A percentile compares a stretch with the other conserved stretches of the same genome.
Evolutionary conservation across 2,113 vertebrate species (phyloP).

Genomic region (Odocoileus hemionus): DNA sequence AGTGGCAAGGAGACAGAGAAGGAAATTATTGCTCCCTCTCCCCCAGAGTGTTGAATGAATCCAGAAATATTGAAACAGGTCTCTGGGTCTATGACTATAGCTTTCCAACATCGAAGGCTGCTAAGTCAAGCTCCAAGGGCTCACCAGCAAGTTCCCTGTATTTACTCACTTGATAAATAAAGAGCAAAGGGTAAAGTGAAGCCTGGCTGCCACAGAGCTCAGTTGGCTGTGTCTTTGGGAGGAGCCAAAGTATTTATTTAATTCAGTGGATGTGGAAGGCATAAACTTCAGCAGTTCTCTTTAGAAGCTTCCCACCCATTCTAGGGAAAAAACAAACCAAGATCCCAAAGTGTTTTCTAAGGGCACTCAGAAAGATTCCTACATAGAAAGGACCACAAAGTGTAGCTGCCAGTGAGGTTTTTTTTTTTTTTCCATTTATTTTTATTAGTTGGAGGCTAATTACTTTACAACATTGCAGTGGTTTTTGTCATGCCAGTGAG

Average conservation of each 20-base stretch:
- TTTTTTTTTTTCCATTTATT: too few relatives aligned
- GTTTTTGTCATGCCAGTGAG: neutral
- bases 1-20: neutral
- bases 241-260: neutral
- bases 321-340: neutral
- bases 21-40: neutral
- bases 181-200: neutral
- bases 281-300: neutral
- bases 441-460: too few relatives aligned
- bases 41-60: neutral
- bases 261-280: neutral
- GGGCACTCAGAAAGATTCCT: neutral
- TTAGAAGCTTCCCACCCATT: neutral
- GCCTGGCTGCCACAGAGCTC: neutral
- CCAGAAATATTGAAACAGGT: neutral
- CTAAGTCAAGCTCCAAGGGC: neutral
- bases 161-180: neutral
- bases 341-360: neutral
- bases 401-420: neutral
- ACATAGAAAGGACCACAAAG: neutral
- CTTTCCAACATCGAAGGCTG: neutral
- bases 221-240: neutral
- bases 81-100: neutral
- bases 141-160: neutral
- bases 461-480: too few relatives aligned